Base-by-base conservation (phyloP, 1,140 invertebrate species). In the Aphelenchoides besseyi region DNA sequence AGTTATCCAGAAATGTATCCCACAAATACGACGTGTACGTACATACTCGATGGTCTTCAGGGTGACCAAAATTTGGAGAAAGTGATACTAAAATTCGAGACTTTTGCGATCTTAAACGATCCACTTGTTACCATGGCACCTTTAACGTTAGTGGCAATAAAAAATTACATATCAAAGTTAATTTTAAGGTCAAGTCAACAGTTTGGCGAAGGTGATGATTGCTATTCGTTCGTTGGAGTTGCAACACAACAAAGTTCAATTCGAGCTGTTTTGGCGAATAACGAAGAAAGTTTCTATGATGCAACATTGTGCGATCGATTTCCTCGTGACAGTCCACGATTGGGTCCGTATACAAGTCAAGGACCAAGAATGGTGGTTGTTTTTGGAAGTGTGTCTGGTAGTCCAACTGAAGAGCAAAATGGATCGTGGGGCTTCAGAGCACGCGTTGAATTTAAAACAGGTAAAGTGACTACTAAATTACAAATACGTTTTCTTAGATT, bases 51-150 rank as follows among this genome's bases (percentile, higher is more conserved):
- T 53, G 82, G 82, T 1, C 64, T 85, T 0, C 81, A 85, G 68
- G 83, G 82, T 12, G 83, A 83, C 36, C 82, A 83, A 67, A 82
- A 83, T 48, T 69, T 83, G 23, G 82, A 83, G 69, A 83, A 85
- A 64, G 80, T 85, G 2, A 73, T 83, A n/a, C 71, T 83, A 0
- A 74, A 52, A 2, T 83, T 83, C 68, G 78, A 82, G 62, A 59
- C 64, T 3, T 64, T 83, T 35, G 74, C 75, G 2, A 67, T 83
- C 2, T 8, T 81, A 5, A 67, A 75, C 2, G 59, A 78, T 29
- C 32, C 8, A 62, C n/a, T 59, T 23, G 55, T 59, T 28, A 18
- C 55, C 18, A 5, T 18, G 26, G 5, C 55, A 8, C 55, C 55
- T 18, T 8, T 59, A 28, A 8, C 55, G 55, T 59, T 8, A 59